These are phyloP conservation scores for Samia ricini DNA, from an alignment of 1,140 invertebrate genomes.

Conservation along the genomic window DNA sequence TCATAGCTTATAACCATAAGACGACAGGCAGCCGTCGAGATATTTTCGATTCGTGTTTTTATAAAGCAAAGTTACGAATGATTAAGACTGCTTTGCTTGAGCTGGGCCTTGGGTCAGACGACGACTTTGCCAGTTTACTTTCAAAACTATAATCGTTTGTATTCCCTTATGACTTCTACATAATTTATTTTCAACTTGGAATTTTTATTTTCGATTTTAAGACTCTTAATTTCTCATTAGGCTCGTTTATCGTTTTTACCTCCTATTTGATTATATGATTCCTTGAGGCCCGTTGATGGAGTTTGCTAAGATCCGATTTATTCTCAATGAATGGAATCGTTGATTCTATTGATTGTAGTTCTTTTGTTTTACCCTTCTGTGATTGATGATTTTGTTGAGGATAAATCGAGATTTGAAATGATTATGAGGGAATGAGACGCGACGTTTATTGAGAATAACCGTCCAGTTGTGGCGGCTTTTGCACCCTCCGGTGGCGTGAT, in stretches of 20 bases:
- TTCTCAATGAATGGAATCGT: constrained; percentile 6
- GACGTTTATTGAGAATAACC: constrained; percentile 71
- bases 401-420: constrained; percentile 8
- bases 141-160: constrained; percentile 4
- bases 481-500: constrained; percentile 61
- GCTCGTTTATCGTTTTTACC: constrained; percentile 2
- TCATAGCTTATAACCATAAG: constrained; percentile 69
- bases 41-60: constrained; percentile 78
- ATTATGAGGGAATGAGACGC: constrained; percentile 34
- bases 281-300: constrained; percentile 26
- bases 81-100: constrained; percentile 72
- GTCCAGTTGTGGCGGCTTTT: constrained; percentile 74
- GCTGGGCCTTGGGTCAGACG: constrained; percentile 52
- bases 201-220: not conserved
- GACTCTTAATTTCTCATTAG: too few relatives aligned
- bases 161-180: constrained; percentile 7
- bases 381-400: not conserved
- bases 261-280: constrained; percentile 16
- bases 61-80: constrained; percentile 76
- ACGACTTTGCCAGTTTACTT: constrained; percentile 2
- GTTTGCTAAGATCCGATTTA: constrained; percentile 5
- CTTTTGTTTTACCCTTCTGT: too few relatives aligned
- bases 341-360: too few relatives aligned
- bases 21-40: constrained; percentile 68
- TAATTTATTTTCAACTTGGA: not conserved